Conservation (phyloP, 2,888 invertebrate genomes). For the Hyalella azteca region DNA sequence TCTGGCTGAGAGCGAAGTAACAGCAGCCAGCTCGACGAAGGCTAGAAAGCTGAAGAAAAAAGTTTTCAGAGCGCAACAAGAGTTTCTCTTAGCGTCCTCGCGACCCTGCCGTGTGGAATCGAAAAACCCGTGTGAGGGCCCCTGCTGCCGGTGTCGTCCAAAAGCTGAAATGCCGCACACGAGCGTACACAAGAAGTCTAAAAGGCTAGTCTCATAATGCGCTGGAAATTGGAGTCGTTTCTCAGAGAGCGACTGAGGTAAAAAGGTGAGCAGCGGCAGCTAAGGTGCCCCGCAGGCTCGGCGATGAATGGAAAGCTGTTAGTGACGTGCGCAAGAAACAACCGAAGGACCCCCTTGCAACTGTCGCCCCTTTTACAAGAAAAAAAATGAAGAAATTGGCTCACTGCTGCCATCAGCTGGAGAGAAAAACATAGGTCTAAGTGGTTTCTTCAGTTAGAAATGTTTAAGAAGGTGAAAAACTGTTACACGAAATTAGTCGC, state of each 20-base stretch:
- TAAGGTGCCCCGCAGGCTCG: not conserved
- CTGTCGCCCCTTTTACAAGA: not conserved
- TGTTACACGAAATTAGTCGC: not conserved
- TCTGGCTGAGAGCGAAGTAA: too few relatives aligned
- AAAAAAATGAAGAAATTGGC: not conserved
- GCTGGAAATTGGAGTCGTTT: conserved; percentile 34
- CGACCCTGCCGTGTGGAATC: not conserved
- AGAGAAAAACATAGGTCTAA: not conserved
- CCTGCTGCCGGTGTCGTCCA: not conserved
- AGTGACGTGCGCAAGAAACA: conserved; percentile 8
- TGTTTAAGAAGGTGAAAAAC: not conserved
- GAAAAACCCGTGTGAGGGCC: not conserved
- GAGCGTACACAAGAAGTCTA: conserved; percentile 26
- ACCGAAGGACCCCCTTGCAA: not conserved
- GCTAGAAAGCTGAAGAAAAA: not conserved
- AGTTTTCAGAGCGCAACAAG: not conserved
- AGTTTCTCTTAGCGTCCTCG: not conserved
- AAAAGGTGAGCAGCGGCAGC: conserved; percentile 12
- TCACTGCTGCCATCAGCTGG: not conserved
- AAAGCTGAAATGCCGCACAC: conserved; percentile 15
- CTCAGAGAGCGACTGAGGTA: conserved; percentile 32
- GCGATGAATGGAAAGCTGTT: conserved; percentile 35
- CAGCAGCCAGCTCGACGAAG: too few relatives aligned
- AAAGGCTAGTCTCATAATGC: conserved; percentile 37
- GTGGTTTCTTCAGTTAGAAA: too few relatives aligned